Conservation (phyloP, 2,888 invertebrate genomes). For the Hirtodrosophila alboralis region DNA sequence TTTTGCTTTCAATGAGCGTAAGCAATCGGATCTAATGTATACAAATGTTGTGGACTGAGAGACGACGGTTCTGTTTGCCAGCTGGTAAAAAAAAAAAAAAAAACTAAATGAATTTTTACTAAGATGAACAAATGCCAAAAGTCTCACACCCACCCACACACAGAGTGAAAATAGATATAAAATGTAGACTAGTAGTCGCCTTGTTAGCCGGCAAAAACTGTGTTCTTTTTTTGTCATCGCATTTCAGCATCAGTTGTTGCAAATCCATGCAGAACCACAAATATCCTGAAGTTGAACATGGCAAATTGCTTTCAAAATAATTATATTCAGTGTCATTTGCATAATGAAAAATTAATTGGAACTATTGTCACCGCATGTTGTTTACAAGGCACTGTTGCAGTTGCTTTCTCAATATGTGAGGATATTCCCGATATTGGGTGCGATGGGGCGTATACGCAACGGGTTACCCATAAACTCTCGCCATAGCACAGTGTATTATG, state of each 20-base stretch:
- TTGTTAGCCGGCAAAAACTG: conserved; percentile 35
- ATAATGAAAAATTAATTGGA: conserved; percentile 58
- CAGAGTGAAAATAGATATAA: conserved; percentile 16
- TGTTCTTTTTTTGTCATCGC: conserved; percentile 9
- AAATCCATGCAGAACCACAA: conserved; percentile 27
- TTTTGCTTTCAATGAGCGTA: conserved; percentile 1
- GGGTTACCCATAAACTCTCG: neutral
- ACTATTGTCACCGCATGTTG: conserved; percentile 30
- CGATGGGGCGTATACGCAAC: conserved; percentile 31
- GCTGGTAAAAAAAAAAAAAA: conserved; percentile 14
- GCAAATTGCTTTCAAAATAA: conserved; percentile 61
- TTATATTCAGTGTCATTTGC: conserved; percentile 53
- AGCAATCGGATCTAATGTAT: conserved; percentile 6
- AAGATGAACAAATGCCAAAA: conserved; percentile 46
- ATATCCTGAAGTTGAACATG: conserved; percentile 29
- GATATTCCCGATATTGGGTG: conserved; percentile 5
- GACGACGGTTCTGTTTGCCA: conserved; percentile 15
- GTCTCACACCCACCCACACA: conserved; percentile 24
- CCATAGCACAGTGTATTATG: neutral
- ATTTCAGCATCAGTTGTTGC: conserved; percentile 30
- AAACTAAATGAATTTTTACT: conserved; percentile 5
- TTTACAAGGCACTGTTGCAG: conserved; percentile 14
- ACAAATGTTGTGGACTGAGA: conserved; percentile 37
- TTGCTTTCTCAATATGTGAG: neutral
- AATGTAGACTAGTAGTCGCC: conserved; percentile 55